These are phyloP conservation scores for Actenoides lindsayi DNA, from an alignment of 2,113 vertebrate genomes.

Conservation along the genomic window DNA sequence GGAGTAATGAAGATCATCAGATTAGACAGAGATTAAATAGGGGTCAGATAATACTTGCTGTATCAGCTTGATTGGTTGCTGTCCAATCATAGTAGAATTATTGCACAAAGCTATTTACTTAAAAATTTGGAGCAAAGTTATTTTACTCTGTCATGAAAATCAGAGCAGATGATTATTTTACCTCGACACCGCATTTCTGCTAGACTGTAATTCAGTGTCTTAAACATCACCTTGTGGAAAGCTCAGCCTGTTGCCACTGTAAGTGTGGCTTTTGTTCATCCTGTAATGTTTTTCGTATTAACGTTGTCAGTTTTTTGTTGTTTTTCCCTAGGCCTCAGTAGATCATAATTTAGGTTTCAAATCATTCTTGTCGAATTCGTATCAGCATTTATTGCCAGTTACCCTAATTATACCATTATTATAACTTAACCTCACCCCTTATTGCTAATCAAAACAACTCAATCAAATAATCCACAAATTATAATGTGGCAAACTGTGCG, in stretches of 20 bases:
- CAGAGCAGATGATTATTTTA: background rate
- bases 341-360: background rate
- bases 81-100: background rate
- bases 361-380: background rate
- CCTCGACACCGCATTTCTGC: background rate
- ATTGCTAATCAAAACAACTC: background rate
- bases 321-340: background rate
- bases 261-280: background rate
- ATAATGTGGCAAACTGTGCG: background rate
- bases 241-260: background rate
- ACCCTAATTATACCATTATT: background rate
- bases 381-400: background rate
- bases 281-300: background rate
- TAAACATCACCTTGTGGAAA: background rate
- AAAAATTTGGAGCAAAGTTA: background rate
- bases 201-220: background rate
- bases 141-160: background rate
- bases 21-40: background rate
- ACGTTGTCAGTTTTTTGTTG: background rate
- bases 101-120: background rate
- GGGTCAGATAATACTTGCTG: background rate
- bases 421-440: background rate
- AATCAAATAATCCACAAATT: background rate
- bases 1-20: background rate
- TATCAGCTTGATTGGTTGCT: background rate